Conservation (phyloP, 2,113 vertebrate genomes). For the Mastomys coucha region DNA sequence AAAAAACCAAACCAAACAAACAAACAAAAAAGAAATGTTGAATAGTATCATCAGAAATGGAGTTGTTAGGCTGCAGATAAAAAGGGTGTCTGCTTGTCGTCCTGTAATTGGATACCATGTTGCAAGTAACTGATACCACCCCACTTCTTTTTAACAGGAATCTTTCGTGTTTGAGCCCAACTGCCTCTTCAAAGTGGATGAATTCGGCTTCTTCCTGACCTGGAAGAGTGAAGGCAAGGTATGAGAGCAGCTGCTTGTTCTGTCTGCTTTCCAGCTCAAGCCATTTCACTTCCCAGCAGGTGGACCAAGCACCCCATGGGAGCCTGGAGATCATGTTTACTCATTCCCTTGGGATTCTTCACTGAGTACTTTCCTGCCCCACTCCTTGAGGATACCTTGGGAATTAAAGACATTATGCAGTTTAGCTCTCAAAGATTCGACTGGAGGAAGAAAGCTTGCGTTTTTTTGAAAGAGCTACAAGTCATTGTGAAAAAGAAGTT, state of each 20-base stretch:
- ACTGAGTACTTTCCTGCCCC: not conserved
- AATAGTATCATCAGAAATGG: slow-evolving; percentile 12
- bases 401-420: not conserved
- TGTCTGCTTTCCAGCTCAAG: not conserved
- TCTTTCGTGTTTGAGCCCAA: slow-evolving; percentile 96
- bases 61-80: not conserved
- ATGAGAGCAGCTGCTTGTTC: not conserved
- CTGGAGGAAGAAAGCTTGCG: not conserved
- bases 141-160: slow-evolving; percentile 89
- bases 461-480: not conserved
- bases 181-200: slow-evolving; percentile 96
- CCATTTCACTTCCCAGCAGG: not conserved
- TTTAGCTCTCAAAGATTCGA: not conserved
- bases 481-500: slow-evolving; percentile 6
- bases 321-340: not conserved
- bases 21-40: not conserved
- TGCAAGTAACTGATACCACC: slow-evolving; percentile 25
- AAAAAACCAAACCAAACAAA: too few relatives aligned
- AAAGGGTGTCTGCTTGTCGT: slow-evolving; percentile 5
- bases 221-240: slow-evolving; percentile 99
- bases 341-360: not conserved
- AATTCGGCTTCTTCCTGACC: slow-evolving; percentile 97
- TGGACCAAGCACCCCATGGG: not conserved
- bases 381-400: not conserved
- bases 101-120: slow-evolving; percentile 3